Percentiles rank a stretch among this genome's conserved stretches.
Conservation (phyloP, 2,888 invertebrate genomes). For the Geotrupes spiniger region DNA sequence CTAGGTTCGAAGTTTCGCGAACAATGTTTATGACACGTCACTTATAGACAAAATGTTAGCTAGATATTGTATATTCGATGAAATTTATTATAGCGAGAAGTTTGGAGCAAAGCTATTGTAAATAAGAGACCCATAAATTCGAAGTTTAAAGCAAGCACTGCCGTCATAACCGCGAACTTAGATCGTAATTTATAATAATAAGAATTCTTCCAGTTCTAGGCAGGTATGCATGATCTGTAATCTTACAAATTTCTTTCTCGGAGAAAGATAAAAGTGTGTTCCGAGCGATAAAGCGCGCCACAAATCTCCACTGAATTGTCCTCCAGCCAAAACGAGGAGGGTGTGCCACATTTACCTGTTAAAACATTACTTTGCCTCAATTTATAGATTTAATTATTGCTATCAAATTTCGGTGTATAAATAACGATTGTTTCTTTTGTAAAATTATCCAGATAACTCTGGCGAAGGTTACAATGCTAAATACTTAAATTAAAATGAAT, state of each 20-base stretch:
- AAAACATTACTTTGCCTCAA: too few relatives aligned
- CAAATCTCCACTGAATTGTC: conserved; percentile 45
- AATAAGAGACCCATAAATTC: conserved; percentile 43
- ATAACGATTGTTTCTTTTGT: too few relatives aligned
- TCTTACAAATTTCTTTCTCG: conserved; percentile 46
- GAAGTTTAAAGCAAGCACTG: conserved; percentile 30
- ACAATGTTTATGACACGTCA: conserved; percentile 10
- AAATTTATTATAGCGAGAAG: conserved; percentile 19
- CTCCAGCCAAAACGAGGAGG: conserved; percentile 20
- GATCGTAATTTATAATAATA: conserved; percentile 45
- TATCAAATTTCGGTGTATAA: too few relatives aligned
- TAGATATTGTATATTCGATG: conserved; percentile 13
- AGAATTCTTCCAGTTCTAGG: conserved; percentile 40
- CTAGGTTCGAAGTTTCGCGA: background rate
- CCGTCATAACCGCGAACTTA: conserved; percentile 42
- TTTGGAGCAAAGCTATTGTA: conserved; percentile 28
- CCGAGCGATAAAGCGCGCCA: conserved; percentile 46
- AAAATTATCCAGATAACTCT: too few relatives aligned
- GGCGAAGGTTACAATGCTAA: too few relatives aligned
- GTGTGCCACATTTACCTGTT: background rate
- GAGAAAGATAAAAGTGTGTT: conserved; percentile 45
- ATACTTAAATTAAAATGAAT: too few relatives aligned
- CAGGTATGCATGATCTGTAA: conserved; percentile 46
- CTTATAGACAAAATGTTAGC: conserved; percentile 6
- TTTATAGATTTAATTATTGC: too few relatives aligned